These are phyloP conservation scores for Brachypteracias leptosomus DNA, from an alignment of 2,113 vertebrate genomes.

Conservation along the genomic window DNA sequence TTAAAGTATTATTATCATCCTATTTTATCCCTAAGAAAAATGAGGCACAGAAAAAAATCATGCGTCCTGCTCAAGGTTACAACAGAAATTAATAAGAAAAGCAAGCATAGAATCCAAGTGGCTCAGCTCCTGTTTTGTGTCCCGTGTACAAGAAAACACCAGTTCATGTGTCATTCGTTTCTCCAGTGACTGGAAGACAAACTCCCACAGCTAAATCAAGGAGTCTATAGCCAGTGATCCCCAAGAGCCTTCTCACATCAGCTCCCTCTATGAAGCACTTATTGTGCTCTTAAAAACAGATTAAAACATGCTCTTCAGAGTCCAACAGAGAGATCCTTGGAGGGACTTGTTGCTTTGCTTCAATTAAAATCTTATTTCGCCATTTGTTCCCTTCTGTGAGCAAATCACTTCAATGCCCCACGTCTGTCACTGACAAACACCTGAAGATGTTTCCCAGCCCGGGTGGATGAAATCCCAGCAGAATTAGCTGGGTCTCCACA, in stretches of 20 bases:
- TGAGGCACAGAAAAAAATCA: not conserved
- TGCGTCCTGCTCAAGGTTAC: not conserved
- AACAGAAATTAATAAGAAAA: not conserved
- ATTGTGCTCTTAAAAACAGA: not conserved
- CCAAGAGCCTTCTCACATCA: not conserved
- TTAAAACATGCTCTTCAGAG: not conserved
- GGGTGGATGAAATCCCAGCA: not conserved
- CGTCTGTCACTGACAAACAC: not conserved
- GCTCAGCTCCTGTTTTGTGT: not conserved
- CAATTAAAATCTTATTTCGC: not conserved
- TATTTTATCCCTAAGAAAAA: not conserved
- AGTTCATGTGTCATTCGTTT: not conserved
- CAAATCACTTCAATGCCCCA: not conserved
- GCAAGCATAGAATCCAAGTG: not conserved
- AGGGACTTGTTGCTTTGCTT: not conserved
- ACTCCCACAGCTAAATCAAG: not conserved
- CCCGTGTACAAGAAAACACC: not conserved
- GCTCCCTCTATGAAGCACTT: not conserved
- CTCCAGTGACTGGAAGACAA: not conserved
- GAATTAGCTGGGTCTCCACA: not conserved
- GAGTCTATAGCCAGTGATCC: not conserved
- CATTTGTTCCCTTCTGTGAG: not conserved
- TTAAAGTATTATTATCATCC: slow-evolving; percentile 28
- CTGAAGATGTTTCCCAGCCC: not conserved
- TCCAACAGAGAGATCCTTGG: not conserved